Base-by-base conservation (phyloP, 2,113 vertebrate species). In the Sebastes schlegelii region DNA sequence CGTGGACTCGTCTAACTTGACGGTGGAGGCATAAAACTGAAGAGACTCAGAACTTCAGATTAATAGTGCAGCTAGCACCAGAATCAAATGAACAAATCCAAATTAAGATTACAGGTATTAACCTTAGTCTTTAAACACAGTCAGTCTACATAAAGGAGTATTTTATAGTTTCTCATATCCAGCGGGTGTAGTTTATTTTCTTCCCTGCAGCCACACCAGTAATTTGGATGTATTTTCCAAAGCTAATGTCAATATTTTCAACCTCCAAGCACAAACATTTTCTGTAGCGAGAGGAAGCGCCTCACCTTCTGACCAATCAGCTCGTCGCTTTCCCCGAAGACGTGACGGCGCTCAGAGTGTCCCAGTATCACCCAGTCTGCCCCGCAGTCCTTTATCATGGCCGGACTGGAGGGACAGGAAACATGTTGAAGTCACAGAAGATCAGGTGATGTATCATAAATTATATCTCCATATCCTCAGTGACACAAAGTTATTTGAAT, bases 331-430 rank as follows among this genome's bases (percentile, higher is more conserved):
- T 99, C 97, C 12, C 97, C 97, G 76, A 99, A 98, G 71, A 99
- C 94, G 0, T 99, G 97, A 2, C 97, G 96, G 79, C 97, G 93
- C 89, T 99, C 97, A 0, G 97, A 99, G 88, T 99, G 97, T 14
- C 97, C 97, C 80, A 99, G 94, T 58, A 99, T 94, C 21, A 98
- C 97, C 97, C 97, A 99, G 0, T 95, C 86, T 0, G 90, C 96
- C 10, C 96, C 97, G 11, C 96, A 96, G 93, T 99, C 97, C 89
- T 98, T 97, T 77, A 98, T 97, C 97, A 99, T 99, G 4, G 96
- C 96, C 26, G 97, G 97, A 92, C 97, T 99, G 88, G 0, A 77
- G 63, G 1, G 83, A 61, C 5, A 71, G 61, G 2, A 67, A 5
- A 79, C 23, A 5, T 1, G 71, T 11, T 17, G 6, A 43, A 40